Evolutionary conservation across 1,140 invertebrate species (phyloP), one percentile per base, ranked within the genome.

Genomic region (Pentalonia nigronervosa): DNA sequence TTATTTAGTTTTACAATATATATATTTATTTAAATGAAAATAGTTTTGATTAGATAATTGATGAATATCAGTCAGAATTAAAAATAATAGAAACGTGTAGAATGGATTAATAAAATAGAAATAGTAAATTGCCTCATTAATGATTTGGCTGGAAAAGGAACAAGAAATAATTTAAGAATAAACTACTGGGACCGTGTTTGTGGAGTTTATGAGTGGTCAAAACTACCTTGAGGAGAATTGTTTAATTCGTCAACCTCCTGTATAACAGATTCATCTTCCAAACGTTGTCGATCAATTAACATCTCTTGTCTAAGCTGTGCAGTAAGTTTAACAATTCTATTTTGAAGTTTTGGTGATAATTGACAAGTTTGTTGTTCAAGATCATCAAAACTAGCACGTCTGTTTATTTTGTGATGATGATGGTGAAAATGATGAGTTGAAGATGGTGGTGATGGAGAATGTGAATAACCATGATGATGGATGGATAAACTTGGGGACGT

Each of bases 351-450:
- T 0, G 97, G 97, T 34, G 97, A 96, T 93, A 98, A 95, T 81
- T 97, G 97, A 95, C 97, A 98, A 1, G 97, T 96, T 94, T 97
- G 96, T 94, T 97, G 96, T 95, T 98, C 97, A 91, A 98, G 95
- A 94, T 98, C 97, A 94, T 98, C 97, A 84, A 98, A 94, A 25
- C 97, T 97, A 25, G 97, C 97, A 45, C 97, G 96, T 41, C 97
- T 95, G 4, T 97, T 96, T 60, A 97, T 95, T 93, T 96, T 96
- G n/a, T 94, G 94, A 36, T 93, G 86, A 90, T 94, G 34, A n/a
- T 94, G 94, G 91, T 84, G 93, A 53, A 86, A 94, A 93, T 60
- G 88, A 87, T 83, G 93, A 53, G 48, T 53, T n/a, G 91, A 92
- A 36, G 90, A 92, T n/a, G 91, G 91, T 9, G 91, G 91, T 7